Evolutionary conservation across 2,888 invertebrate species (phyloP), one percentile per base, ranked within the genome.

Genomic region (Drosophila yooni): DNA sequence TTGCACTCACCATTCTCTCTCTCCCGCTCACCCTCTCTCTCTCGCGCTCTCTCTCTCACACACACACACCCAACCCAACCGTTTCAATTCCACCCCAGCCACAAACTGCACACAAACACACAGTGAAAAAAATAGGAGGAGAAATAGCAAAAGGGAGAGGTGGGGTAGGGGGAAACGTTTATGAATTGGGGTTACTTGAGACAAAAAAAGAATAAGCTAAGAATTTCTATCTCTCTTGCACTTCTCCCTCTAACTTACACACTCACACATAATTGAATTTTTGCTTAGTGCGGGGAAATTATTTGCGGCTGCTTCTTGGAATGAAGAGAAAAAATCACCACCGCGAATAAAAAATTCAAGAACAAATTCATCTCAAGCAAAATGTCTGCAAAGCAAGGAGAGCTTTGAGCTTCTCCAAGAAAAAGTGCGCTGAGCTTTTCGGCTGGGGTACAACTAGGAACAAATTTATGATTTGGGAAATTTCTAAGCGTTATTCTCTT

Each of bases 131-230:
- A 43, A 59, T 59, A 43, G 57, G 50, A 74, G 83, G 79, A 74
- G 83, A 85, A 84, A 75, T 50, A 66, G 46, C 52, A 51, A 74
- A 58, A 57, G 68, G 46, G 25, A 64, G 13, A 56, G 56, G 36
- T 46, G 58, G 25, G 69, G 43, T 70, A 38, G 58, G 59, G 70
- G 50, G 51, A 43, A 54, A 66, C 64, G 68, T 63, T 61, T 66
- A 61, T 63, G 59, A 73, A 85, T 66, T 72, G 70, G 88, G 85
- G 87, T 88, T 76, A 89, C 76, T 83, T 84, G 48, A 73, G 58
- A 71, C 73, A 70, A 79, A 70, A 69, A 54, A 25, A 33, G 57
- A 51, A 74, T 65, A 83, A 81, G 74, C 76, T 79, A 83, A 72
- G 65, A 79, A 64, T 67, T 63, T 38, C 46, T 53, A 25, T 27